Percentiles rank a stretch among this genome's conserved stretches.
These are phyloP conservation scores for Lysandra coridon DNA, from an alignment of 2,888 invertebrate genomes.

Conservation along the genomic window DNA sequence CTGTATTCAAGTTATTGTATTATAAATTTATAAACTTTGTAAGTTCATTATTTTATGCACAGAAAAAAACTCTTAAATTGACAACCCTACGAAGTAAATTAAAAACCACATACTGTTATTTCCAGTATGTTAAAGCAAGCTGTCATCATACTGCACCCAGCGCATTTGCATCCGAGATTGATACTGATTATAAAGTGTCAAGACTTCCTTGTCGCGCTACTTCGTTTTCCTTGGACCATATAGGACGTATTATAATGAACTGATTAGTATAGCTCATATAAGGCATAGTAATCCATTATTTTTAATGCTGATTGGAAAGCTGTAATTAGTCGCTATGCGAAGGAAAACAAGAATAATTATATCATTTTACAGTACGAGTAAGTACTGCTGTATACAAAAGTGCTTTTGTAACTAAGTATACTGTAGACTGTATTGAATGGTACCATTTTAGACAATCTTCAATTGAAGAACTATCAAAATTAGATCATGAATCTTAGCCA, in stretches of 20 bases:
- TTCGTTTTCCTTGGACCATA: slow-evolving; percentile 13
- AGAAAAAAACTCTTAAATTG: neutral
- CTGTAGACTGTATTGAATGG: too few species aligned
- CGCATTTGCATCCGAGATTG: slow-evolving; percentile 22
- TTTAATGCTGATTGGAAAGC: neutral
- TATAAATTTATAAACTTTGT: too few species aligned
- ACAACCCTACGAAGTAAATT: slow-evolving; percentile 10
- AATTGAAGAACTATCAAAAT: too few species aligned
- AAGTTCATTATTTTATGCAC: too few species aligned
- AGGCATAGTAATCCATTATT: neutral
- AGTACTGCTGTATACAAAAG: too few species aligned
- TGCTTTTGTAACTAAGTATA: too few species aligned
- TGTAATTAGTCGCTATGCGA: neutral
- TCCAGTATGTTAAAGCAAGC: slow-evolving; percentile 35
- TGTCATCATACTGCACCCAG: slow-evolving; percentile 29
- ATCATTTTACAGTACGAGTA: too few species aligned
- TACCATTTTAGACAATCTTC: too few species aligned
- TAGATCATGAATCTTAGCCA: too few species aligned
- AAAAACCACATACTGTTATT: slow-evolving; percentile 34
- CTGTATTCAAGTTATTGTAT: too few species aligned
- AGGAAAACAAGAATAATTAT: neutral
- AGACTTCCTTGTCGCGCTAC: slow-evolving; percentile 10
- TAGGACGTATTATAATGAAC: slow-evolving; percentile 11
- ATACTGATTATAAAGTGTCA: slow-evolving; percentile 26
- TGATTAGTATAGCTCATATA: neutral